Evolutionary conservation across 2,797 vertebrate species (phyloP), one percentile per base, ranked within the genome.

Genomic region (Petrocephalus sullivani): DNA sequence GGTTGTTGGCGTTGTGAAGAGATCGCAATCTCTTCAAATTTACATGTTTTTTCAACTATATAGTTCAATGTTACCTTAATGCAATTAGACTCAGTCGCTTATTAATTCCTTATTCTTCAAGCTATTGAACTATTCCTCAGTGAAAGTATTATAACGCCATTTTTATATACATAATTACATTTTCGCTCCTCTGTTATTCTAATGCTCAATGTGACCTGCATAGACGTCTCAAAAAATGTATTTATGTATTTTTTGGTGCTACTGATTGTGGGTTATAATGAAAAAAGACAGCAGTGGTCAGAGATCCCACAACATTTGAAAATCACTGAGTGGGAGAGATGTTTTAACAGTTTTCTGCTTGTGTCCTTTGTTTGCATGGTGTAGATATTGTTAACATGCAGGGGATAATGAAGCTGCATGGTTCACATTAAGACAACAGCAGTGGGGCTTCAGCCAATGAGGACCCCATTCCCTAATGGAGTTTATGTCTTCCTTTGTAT

Each of bases 301-400:
- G 9, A 21, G 21, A 83, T 46, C 81, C 49, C n/a, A 21, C 2
- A 53, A 83, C 46, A 83, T 53, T 21, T 21, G n/a, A 53, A 54
- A 54, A 51, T 83, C 8, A 3, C 19, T 83, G 81, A 83, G 49
- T 53, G 23, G 46, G n/a, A 53, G 51, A 54, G 49, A 23, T 87
- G 86, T 91, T 89, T 87, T 84, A 88, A 88, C 49, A 7, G 88
- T 88, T 95, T 95, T 93, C 93, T 94, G 92, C 94, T 91, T 90
- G 90, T 90, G 91, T 92, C 93, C 89, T 92, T 90, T 93, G 93
- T 95, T 93, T 90, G 88, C 89, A 19, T 9, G 5, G 16, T 60
- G 14, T 16, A 10, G 61, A 19, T 54, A 53, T 84, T 54, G 51
- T 84, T 84, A 54, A 16, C 19, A 28, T 16, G 21, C 51, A 6